Conservation (phyloP, 2,888 invertebrate genomes). For the Conistra vaccinii region DNA sequence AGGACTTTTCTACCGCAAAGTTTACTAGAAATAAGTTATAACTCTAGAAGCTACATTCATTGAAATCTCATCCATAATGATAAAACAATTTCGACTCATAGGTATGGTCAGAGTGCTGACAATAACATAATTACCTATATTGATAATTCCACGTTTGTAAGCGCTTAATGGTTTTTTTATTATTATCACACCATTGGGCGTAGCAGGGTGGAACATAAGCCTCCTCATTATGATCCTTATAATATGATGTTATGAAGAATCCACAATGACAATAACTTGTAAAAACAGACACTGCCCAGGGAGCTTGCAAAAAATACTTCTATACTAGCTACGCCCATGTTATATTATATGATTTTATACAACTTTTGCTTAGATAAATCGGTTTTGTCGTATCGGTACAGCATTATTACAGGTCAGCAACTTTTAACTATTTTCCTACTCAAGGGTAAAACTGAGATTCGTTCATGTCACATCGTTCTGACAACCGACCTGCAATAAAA, state of each 20-base stretch:
- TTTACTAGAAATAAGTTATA: slow-evolving; percentile 57
- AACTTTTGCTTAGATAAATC: not conserved
- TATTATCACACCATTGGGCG: slow-evolving; percentile 9
- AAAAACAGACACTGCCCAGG: slow-evolving; percentile 46
- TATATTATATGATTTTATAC: slow-evolving; percentile 10
- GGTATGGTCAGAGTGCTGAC: slow-evolving; percentile 46
- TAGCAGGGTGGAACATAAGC: slow-evolving; percentile 3
- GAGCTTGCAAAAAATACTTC: not conserved
- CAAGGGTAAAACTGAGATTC: not conserved
- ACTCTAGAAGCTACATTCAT: slow-evolving; percentile 25
- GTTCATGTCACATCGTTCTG: not conserved
- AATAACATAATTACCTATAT: slow-evolving; percentile 44
- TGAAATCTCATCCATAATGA: slow-evolving; percentile 22
- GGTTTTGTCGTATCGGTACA: not conserved
- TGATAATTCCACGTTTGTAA: slow-evolving; percentile 22
- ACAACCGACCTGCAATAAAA: not conserved
- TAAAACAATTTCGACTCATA: slow-evolving; percentile 6
- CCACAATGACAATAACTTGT: slow-evolving; percentile 50
- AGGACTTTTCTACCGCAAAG: slow-evolving; percentile 68
- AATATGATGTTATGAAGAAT: slow-evolving; percentile 10
- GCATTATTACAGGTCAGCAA: not conserved
- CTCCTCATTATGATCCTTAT: not conserved
- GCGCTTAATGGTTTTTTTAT: not conserved
- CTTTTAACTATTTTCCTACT: not conserved
- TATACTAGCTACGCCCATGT: slow-evolving; percentile 21